A percentile compares a stretch with the other conserved stretches of the same genome.
These are phyloP conservation scores for Cancer borealis DNA, from an alignment of 2,888 invertebrate species.

Conservation along the genomic window DNA sequence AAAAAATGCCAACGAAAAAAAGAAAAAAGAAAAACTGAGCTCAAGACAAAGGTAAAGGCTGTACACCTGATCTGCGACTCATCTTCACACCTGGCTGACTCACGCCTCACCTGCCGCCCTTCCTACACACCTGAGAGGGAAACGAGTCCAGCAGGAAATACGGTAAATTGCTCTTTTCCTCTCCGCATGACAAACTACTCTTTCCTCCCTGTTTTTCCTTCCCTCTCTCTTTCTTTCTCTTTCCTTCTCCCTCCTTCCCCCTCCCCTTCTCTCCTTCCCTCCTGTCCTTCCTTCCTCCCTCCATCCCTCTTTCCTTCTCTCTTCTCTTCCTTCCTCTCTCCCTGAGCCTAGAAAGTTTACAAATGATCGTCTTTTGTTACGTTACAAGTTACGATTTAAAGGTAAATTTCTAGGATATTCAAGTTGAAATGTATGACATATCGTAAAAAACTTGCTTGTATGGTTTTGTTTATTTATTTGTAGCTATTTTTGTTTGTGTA, in stretches of 20 bases:
- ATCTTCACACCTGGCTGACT: neutral
- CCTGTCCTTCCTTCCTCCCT: too few relatives aligned
- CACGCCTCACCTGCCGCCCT: conserved; percentile 2
- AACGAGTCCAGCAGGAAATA: neutral
- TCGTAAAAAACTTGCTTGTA: too few relatives aligned
- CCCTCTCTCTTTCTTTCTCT: neutral
- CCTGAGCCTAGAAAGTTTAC: too few relatives aligned
- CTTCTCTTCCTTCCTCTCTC: neutral
- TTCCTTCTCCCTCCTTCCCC: neutral
- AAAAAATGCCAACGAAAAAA: too few relatives aligned
- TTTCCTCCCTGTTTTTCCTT: neutral
- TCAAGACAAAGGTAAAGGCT: neutral
- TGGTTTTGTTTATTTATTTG: neutral
- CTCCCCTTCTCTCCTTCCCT: neutral
- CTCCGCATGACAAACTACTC: neutral
- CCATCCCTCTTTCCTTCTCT: neutral
- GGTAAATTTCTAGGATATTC: too few relatives aligned
- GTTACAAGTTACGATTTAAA: too few relatives aligned
- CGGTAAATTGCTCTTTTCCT: neutral
- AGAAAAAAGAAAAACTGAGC: too few relatives aligned
- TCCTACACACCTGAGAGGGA: neutral
- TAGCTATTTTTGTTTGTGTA: neutral
- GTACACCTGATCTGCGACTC: neutral
- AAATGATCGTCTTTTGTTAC: too few relatives aligned
- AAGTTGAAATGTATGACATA: too few relatives aligned